These are phyloP conservation scores for Ptilodon capucinus DNA, from an alignment of 2,888 invertebrate species.

Conservation along the genomic window DNA sequence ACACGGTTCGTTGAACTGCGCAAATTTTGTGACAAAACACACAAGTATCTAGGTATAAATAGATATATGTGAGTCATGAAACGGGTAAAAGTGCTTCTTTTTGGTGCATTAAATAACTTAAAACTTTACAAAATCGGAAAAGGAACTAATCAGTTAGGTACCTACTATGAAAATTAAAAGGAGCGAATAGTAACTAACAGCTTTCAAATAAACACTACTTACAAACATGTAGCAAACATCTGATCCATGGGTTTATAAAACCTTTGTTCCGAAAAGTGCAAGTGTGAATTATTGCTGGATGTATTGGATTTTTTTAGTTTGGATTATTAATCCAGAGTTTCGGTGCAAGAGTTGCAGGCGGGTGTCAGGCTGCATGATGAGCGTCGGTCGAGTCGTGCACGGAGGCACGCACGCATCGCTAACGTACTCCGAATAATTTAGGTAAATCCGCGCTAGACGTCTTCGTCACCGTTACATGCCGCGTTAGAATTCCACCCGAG, in stretches of 20 bases:
- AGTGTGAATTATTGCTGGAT: too few species aligned
- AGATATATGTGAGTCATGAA: slow-evolving; percentile 44
- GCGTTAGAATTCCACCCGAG: slow-evolving; percentile 63
- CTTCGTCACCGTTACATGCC: slow-evolving; percentile 63
- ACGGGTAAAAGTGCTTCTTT: slow-evolving; percentile 17
- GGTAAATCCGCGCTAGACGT: slow-evolving; percentile 70
- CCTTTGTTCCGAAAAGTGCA: too few species aligned
- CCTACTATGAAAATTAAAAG: too few species aligned
- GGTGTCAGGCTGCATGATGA: slow-evolving; percentile 14
- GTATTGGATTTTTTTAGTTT: too few species aligned
- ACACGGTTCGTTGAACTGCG: slow-evolving; percentile 72
- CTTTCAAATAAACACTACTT: too few species aligned
- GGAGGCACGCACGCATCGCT: slow-evolving; percentile 54
- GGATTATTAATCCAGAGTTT: not conserved
- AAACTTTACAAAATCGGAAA: too few species aligned
- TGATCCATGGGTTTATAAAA: too few species aligned
- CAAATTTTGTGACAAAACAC: slow-evolving; percentile 57
- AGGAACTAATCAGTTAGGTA: too few species aligned
- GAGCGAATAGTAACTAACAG: too few species aligned
- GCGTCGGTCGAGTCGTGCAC: slow-evolving; percentile 48
- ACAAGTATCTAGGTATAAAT: slow-evolving; percentile 41
- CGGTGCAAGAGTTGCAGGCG: slow-evolving; percentile 4
- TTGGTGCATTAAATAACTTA: slow-evolving; percentile 4
- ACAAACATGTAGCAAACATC: too few species aligned
- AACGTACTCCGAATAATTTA: slow-evolving; percentile 75